Conservation (phyloP, 2,113 vertebrate species). For the Myodes glareolus region DNA sequence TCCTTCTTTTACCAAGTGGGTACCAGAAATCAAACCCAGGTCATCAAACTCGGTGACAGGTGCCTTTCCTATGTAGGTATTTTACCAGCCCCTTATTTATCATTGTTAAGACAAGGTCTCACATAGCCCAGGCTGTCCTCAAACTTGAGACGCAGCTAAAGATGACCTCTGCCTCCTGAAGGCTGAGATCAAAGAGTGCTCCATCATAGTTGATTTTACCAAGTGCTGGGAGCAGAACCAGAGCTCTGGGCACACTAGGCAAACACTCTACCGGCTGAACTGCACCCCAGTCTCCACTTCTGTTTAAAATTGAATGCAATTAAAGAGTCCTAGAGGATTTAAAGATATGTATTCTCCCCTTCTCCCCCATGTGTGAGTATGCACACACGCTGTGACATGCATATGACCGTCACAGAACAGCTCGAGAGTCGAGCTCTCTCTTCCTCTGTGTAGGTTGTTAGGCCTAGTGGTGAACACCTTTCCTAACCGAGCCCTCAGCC, state of each 20-base stretch:
- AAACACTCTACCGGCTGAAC: neutral
- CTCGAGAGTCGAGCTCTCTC: neutral
- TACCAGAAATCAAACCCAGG: neutral
- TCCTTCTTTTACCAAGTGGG: neutral
- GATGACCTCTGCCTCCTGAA: neutral
- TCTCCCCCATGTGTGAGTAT: neutral
- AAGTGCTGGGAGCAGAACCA: neutral
- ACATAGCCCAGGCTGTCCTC: neutral
- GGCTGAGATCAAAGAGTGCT: neutral
- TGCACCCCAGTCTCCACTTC: neutral
- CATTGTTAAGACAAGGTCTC: neutral
- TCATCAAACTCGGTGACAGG: neutral
- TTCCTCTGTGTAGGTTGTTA: neutral
- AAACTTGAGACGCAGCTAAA: neutral
- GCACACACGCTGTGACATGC: neutral
- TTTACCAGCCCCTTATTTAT: neutral
- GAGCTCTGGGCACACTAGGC: neutral
- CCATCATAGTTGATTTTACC: neutral
- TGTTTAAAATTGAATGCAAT: neutral
- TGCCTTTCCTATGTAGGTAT: neutral
- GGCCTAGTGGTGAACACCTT: neutral
- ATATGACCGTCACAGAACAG: no score
- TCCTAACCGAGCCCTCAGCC: no score
- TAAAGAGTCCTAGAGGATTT: neutral
- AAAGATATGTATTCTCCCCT: neutral